phyloP scores from a whole-genome alignment of 2,113 vertebrate species.

The Limanda limanda region DNA sequence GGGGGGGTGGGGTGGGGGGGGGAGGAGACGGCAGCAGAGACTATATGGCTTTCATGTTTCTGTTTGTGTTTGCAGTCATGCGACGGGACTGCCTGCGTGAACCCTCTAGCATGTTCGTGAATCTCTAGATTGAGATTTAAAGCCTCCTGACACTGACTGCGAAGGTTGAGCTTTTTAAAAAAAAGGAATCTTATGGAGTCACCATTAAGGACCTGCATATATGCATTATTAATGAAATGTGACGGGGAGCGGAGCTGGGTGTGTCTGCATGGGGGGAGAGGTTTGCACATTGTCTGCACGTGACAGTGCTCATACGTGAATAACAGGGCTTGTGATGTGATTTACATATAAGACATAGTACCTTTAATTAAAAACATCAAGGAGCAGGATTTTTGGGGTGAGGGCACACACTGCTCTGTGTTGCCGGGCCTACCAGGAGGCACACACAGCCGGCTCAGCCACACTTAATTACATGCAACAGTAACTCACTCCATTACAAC shows the following conservation, averaged over 20 bases:
- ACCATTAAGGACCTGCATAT: slow-evolving; percentile 71
- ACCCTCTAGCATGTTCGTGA: slow-evolving; percentile 48
- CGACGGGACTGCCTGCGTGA: slow-evolving; percentile 42
- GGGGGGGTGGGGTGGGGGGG: not conserved
- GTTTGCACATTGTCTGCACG: slow-evolving; percentile 54
- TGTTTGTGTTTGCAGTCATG: slow-evolving; percentile 57
- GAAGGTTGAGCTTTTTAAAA: slow-evolving; percentile 44
- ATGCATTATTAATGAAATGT: slow-evolving; percentile 80
- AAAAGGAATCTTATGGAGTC: slow-evolving; percentile 55
- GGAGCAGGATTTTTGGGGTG: slow-evolving; percentile 23
- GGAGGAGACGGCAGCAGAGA: slow-evolving; percentile 21
- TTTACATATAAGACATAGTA: slow-evolving; percentile 4
- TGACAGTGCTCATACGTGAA: slow-evolving; percentile 29
- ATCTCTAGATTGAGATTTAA: slow-evolving; percentile 51
- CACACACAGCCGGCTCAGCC: slow-evolving; percentile 72
- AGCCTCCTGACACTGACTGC: slow-evolving; percentile 44
- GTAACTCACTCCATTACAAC: slow-evolving; percentile 71
- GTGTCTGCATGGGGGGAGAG: slow-evolving; percentile 59
- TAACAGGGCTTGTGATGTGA: not conserved
- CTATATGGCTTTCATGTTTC: slow-evolving; percentile 67
- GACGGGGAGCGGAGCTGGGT: slow-evolving; percentile 62
- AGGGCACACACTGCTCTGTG: slow-evolving; percentile 41
- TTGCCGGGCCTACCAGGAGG: slow-evolving; percentile 61
- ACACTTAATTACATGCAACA: slow-evolving; percentile 76
- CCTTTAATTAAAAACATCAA: slow-evolving; percentile 2